Evolutionary conservation across 1,140 invertebrate genomes (phyloP).

Genomic region (Trachelipus rathkii): DNA sequence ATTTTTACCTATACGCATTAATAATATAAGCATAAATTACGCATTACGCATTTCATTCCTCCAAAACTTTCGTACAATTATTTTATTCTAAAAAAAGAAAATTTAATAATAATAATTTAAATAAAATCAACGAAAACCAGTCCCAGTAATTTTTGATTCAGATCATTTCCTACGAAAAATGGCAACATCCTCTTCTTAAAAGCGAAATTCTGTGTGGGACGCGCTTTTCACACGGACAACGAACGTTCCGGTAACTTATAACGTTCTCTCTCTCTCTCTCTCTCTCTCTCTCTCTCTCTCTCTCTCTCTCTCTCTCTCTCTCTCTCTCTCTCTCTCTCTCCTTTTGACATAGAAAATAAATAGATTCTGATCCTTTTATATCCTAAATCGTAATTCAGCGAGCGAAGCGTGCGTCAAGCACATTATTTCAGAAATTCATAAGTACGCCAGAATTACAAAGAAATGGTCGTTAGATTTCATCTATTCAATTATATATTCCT

Average conservation of each 20-base stretch:
- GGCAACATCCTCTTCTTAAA: too few species aligned
- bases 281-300: too few species aligned
- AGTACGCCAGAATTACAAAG: neutral
- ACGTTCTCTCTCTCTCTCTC: too few species aligned
- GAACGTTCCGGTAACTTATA: too few species aligned
- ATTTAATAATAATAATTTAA: neutral
- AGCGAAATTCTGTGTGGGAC: too few species aligned
- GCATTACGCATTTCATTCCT: neutral
- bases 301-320: too few species aligned
- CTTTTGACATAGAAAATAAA: constrained; percentile 2
- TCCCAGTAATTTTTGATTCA: too few species aligned
- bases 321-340: neutral
- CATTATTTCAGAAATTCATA: constrained; percentile 8
- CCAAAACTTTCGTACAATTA: neutral
- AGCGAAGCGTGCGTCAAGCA: neutral
- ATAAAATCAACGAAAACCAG: too few species aligned
- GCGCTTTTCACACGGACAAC: too few species aligned
- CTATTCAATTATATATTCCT: neutral
- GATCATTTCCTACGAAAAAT: too few species aligned
- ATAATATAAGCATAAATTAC: neutral
- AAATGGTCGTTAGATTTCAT: neutral
- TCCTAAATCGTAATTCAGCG: neutral
- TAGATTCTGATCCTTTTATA: neutral
- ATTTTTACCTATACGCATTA: neutral
- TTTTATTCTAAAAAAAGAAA: neutral